Percentiles rank a stretch among this genome's conserved stretches.
These are phyloP conservation scores for Euclidia mi DNA, from an alignment of 2,888 invertebrate species.

Conservation along the genomic window DNA sequence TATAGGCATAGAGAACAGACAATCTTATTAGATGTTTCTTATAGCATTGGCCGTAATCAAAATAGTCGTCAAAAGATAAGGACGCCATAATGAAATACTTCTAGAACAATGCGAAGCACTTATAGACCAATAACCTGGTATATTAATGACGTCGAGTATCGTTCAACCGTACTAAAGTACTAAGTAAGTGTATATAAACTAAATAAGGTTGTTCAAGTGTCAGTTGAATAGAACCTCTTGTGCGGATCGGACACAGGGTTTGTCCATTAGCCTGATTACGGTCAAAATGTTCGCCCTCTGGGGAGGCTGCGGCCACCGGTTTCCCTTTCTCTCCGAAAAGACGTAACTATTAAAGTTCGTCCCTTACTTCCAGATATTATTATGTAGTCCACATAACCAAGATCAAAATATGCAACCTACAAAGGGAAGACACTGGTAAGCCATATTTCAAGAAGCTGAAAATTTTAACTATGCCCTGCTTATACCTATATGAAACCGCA, in stretches of 20 bases:
- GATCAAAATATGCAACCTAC: no score
- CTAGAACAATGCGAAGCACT: no score
- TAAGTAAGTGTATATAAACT: slow-evolving; percentile 74
- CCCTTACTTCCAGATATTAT: slow-evolving; percentile 34
- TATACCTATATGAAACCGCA: no score
- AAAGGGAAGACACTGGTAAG: no score
- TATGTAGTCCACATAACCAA: slow-evolving; percentile 27
- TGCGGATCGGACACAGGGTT: slow-evolving; percentile 80
- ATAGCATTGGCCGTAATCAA: no score
- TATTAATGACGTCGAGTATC: slow-evolving; percentile 49
- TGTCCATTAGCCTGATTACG: slow-evolving; percentile 88
- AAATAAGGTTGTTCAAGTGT: slow-evolving; percentile 79
- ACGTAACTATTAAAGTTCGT: slow-evolving; percentile 56
- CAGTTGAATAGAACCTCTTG: slow-evolving; percentile 76
- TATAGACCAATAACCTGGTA: no score
- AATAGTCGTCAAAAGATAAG: no score
- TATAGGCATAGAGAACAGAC: no score
- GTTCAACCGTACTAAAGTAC: slow-evolving; percentile 66
- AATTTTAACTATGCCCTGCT: no score
- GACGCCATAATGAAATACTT: no score
- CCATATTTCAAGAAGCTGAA: no score
- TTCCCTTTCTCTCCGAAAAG: slow-evolving; percentile 66
- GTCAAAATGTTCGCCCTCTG: slow-evolving; percentile 80
- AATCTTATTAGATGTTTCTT: no score
- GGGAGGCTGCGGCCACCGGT: slow-evolving; percentile 72